Conservation (phyloP, 2,888 invertebrate genomes). For the Sthenelais limicola region DNA sequence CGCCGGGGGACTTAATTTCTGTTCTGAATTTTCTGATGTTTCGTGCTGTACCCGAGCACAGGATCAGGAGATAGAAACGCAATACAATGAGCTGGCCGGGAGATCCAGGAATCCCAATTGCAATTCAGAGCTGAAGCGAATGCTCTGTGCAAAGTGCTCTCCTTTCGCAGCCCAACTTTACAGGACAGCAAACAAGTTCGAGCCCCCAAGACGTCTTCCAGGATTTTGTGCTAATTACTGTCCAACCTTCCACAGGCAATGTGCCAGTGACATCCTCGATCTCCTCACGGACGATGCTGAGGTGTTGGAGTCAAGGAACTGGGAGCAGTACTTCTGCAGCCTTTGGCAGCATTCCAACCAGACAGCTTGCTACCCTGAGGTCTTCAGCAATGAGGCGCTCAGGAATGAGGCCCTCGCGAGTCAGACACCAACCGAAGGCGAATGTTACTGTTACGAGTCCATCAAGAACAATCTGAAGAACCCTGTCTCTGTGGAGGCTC, state of each 20-base stretch:
- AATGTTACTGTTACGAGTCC: neutral
- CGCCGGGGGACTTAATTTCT: neutral
- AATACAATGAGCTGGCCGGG: neutral
- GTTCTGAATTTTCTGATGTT: neutral
- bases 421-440: no score
- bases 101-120: neutral
- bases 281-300: neutral
- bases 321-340: neutral
- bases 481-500: neutral
- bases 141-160: conserved; percentile 7
- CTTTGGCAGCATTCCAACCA: neutral
- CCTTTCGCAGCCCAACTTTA: neutral
- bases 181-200: neutral
- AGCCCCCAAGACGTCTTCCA: neutral
- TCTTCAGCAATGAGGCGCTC: neutral
- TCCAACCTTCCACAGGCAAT: neutral
- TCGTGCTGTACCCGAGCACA: neutral
- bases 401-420: no score
- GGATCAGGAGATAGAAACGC: neutral
- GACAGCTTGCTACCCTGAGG: neutral
- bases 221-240: conserved; percentile 2
- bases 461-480: neutral
- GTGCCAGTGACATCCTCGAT: neutral
- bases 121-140: neutral
- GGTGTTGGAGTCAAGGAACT: neutral